Evolutionary conservation across 2,113 vertebrate genomes (phyloP).

Genomic region (Orthonyx spaldingii): DNA sequence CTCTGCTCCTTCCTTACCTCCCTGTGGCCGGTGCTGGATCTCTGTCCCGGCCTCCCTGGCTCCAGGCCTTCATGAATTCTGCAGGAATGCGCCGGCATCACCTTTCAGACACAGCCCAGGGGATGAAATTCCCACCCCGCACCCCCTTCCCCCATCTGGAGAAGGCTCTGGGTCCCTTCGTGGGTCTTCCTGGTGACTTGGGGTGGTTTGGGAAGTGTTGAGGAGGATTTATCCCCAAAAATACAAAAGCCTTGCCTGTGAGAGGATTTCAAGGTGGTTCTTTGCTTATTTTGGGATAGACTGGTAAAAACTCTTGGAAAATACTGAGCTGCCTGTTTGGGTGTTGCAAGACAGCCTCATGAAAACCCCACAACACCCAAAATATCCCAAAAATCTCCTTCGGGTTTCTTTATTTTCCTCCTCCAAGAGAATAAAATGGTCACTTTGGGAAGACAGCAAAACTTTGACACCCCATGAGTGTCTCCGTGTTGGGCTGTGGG

Average conservation of each 20-base stretch:
- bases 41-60: neutral
- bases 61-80: conserved; percentile 46
- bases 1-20: neutral
- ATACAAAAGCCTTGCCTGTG: rapidly evolving
- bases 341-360: rapidly evolving
- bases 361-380: rapidly evolving
- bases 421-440: rapidly evolving
- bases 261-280: neutral
- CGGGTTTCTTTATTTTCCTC: rapidly evolving
- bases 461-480: no score
- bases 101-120: conserved; percentile 29
- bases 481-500: rapidly evolving
- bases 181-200: rapidly evolving
- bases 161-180: rapidly evolving
- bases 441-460: rapidly evolving
- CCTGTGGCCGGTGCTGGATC: rapidly evolving
- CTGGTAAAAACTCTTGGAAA: neutral
- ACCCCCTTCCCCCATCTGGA: rapidly evolving
- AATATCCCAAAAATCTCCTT: rapidly evolving
- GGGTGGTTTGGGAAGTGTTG: rapidly evolving
- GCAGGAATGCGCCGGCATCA: neutral
- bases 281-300: neutral
- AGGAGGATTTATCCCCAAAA: neutral
- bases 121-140: conserved; percentile 38
- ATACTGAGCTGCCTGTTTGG: rapidly evolving